phyloP scores from a whole-genome alignment of 1,140 invertebrate genomes.

The Nephila pilipes region DNA sequence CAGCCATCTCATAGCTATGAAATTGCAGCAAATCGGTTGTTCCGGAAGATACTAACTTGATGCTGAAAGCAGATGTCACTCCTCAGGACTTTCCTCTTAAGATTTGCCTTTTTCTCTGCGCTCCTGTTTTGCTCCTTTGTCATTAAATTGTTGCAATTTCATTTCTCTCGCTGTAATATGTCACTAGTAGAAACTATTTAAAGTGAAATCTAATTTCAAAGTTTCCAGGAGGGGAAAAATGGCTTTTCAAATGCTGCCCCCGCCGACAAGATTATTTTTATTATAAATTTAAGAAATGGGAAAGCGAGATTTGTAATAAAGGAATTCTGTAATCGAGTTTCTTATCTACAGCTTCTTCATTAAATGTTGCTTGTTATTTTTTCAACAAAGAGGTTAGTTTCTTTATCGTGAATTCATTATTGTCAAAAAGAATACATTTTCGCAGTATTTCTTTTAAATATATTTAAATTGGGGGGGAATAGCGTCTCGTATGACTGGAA shows the following conservation, averaged over 20 bases:
- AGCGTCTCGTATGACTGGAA: too few relatives aligned
- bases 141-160: conserved; percentile 43
- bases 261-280: not conserved
- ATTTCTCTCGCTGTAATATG: conserved; percentile 1
- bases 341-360: not conserved
- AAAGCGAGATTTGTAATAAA: not conserved
- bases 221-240: not conserved
- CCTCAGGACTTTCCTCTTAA: not conserved
- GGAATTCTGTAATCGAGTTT: not conserved
- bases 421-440: too few relatives aligned
- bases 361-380: not conserved
- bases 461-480: too few relatives aligned
- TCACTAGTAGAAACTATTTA: conserved; percentile 42
- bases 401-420: too few relatives aligned
- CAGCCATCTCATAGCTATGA: conserved; percentile 67
- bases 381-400: too few relatives aligned
- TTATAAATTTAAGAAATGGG: not conserved
- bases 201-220: conserved; percentile 46
- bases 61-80: conserved; percentile 72
- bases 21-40: conserved; percentile 75
- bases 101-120: not conserved
- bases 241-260: not conserved
- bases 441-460: too few relatives aligned
- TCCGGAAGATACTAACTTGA: conserved; percentile 63
- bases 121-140: conserved; percentile 30